Base-by-base conservation (phyloP, 2,113 vertebrate species). In the Neotragus pygmaeus region DNA sequence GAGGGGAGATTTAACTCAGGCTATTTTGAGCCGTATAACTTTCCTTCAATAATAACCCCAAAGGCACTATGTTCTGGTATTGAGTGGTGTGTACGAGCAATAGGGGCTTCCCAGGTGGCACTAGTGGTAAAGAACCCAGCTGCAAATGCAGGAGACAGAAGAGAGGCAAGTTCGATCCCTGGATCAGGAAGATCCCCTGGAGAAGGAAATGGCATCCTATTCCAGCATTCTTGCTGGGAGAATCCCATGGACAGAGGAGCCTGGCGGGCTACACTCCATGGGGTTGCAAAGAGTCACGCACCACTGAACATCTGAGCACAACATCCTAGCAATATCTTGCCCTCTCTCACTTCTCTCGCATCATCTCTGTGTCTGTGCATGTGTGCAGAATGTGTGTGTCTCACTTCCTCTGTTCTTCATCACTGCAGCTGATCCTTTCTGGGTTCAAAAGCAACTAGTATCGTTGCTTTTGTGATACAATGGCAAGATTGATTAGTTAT, bases 221-320 rank as follows among this genome's bases (percentile, higher is more conserved):
- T 75, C 23, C 23, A 75, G 70, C 39, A 43, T 75, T 27, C 39
- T 75, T 75, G 70, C 39, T 43, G 70, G 39, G 23, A 43, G 36
- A 75, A 43, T 75, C 39, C 70, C 70, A 75, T 7, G 23, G 70
- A 75, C 70, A 43, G 70, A 43, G 70, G 12, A 75, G 39, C 6
- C 39, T 73, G 23, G 70, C 1, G 0, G 23, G 36, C 70, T 75
- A 43, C 70, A 75, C 3, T 43, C 23, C 36, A 13, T 14, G 21
- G 23, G 23, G 6, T 27, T 43, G 36, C 36, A 75, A 43, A 73
- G 5, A 75, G 39, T 73, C 66, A 27, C 21, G 43, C 12, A 27
- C 2, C 0, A 27, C 39, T 43, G 70, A 43, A 4, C 36, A 27
- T 3, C 70, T 43, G 70, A 75, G 23, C 70, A 75, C 36, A 43